These are phyloP conservation scores for Byasa hedistus DNA, from an alignment of 2,888 invertebrate species.

Conservation along the genomic window DNA sequence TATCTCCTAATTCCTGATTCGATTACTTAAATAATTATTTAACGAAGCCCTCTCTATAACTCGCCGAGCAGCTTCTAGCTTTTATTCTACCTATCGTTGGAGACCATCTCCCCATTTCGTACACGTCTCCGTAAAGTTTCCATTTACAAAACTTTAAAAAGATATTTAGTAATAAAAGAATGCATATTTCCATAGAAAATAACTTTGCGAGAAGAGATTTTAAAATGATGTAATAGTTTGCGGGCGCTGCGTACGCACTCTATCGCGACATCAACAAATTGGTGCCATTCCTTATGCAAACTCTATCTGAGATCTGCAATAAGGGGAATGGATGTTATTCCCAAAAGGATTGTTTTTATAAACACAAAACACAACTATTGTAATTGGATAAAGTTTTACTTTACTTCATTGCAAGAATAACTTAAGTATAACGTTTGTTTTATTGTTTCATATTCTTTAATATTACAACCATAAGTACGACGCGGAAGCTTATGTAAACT, in stretches of 20 bases:
- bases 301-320: conserved; percentile 4
- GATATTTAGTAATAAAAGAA: no score
- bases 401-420: background rate
- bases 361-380: background rate
- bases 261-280: conserved; percentile 18
- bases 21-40: no score
- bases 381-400: background rate
- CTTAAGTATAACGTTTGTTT: background rate
- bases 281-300: conserved; percentile 10
- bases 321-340: background rate
- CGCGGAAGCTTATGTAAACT: background rate
- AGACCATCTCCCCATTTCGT: no score
- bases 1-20: no score
- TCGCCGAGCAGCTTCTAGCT: no score
- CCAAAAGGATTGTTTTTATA: background rate
- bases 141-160: no score
- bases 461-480: background rate
- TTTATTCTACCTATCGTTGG: no score
- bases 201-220: background rate
- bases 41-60: no score
- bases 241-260: conserved; percentile 1
- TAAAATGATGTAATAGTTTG: background rate
- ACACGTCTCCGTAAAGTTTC: no score
- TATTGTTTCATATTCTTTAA: background rate
- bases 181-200: background rate